Percentiles rank a stretch among this genome's conserved stretches.
These are phyloP conservation scores for Cryptoblepharus egeriae DNA, from an alignment of 2,797 vertebrate species.

Conservation along the genomic window DNA sequence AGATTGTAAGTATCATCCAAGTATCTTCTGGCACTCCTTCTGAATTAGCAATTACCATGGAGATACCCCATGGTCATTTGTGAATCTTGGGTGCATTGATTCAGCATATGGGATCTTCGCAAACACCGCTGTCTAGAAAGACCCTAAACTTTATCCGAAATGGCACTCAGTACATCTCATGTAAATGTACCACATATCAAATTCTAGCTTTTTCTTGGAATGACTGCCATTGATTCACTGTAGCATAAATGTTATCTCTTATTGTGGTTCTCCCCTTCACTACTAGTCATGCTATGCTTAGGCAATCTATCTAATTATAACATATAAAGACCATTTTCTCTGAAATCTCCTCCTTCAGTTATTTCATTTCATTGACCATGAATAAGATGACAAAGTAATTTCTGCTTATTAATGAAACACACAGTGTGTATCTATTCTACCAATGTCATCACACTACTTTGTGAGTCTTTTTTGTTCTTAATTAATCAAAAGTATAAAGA, in stretches of 20 bases:
- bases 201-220: slow-evolving; percentile 22
- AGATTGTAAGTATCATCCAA: background rate
- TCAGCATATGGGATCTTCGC: background rate
- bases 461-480: background rate
- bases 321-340: slow-evolving; percentile 22
- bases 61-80: background rate
- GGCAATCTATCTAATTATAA: slow-evolving; percentile 30
- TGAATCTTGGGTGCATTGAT: background rate
- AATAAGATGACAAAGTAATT: slow-evolving; percentile 13
- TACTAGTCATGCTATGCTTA: slow-evolving; percentile 28
- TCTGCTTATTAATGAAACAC: background rate
- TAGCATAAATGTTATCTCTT: slow-evolving; percentile 17
- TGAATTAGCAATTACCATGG: background rate
- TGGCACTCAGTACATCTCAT: slow-evolving; percentile 39
- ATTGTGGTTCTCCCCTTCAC: background rate
- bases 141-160: slow-evolving; percentile 7
- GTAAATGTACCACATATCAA: slow-evolving; percentile 22
- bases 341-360: background rate
- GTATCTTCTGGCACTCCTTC: background rate
- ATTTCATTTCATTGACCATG: slow-evolving; percentile 30
- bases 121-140: background rate
- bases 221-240: slow-evolving; percentile 21
- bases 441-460: background rate
- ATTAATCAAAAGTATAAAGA: slow-evolving; percentile 9
- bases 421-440: background rate